Conservation (phyloP, 2,888 invertebrate genomes). For the Drosophila atroscutellata region DNA sequence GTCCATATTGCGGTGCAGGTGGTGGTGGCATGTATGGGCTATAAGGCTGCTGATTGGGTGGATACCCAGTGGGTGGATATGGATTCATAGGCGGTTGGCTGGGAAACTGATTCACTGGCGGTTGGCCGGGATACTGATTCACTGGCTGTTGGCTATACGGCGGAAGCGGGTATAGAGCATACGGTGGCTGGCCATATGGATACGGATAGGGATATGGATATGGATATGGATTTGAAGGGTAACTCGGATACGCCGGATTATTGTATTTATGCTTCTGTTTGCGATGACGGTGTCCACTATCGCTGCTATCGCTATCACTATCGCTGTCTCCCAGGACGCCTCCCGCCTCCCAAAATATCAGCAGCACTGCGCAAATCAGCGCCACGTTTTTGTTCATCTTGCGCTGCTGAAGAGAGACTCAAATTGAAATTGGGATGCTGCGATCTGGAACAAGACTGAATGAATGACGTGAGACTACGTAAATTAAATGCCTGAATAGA, state of each 20-base stretch:
- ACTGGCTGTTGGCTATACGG: constrained; percentile 5
- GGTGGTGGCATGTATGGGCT: background rate
- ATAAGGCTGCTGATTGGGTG: constrained; percentile 1
- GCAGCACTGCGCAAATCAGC: constrained; percentile 29
- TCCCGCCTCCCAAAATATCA: constrained; percentile 21
- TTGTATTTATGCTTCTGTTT: constrained; percentile 47
- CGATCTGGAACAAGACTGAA: constrained; percentile 44
- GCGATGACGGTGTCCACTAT: background rate
- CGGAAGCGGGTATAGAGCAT: constrained; percentile 2
- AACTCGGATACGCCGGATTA: constrained; percentile 40
- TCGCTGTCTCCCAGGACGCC: constrained; percentile 39
- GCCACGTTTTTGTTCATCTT: constrained; percentile 35
- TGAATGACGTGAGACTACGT: constrained; percentile 21
- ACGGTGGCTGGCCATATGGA: constrained; percentile 6
- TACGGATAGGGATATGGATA: constrained; percentile 23
- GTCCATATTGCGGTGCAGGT: constrained; percentile 12
- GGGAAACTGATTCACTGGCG: constrained; percentile 14
- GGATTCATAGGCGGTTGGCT: background rate
- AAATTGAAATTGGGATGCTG: constrained; percentile 14
- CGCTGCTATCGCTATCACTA: constrained; percentile 27
- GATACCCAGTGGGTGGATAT: background rate
- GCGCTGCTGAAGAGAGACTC: background rate
- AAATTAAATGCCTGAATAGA: constrained; percentile 19
- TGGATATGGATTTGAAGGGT: background rate
- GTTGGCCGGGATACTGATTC: constrained; percentile 17